Percentiles rank a stretch among this genome's conserved stretches.
These are phyloP conservation scores for Yponomeuta plumbellus DNA, from an alignment of 2,888 invertebrate genomes.

Conservation along the genomic window DNA sequence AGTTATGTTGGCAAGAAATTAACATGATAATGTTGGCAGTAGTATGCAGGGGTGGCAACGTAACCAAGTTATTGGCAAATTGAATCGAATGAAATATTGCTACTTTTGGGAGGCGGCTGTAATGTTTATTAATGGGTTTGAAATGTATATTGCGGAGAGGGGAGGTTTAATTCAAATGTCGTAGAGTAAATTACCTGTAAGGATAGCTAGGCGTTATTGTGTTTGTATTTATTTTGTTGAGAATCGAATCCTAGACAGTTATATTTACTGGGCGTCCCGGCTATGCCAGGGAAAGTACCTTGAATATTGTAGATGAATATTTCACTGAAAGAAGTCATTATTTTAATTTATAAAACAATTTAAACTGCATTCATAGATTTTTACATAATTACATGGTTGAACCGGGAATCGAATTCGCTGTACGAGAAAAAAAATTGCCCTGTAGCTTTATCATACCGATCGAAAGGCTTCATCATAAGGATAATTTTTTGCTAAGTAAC, in stretches of 20 bases:
- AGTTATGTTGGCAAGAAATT: not conserved
- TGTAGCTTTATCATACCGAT: no score
- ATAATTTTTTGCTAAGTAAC: no score
- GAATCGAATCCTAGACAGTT: not conserved
- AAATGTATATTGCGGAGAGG: not conserved
- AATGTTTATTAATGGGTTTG: constrained; percentile 9
- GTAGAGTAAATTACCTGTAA: not conserved
- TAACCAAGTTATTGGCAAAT: constrained; percentile 62
- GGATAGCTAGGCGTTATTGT: not conserved
- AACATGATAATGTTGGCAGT: constrained; percentile 54
- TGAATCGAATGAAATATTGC: constrained; percentile 71
- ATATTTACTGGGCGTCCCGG: no score
- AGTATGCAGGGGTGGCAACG: constrained; percentile 43
- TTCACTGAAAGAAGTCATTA: no score
- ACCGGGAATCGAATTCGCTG: no score
- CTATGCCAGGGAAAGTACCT: no score
- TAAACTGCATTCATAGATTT: no score
- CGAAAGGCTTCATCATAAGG: no score
- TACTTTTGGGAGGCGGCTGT: constrained; percentile 30
- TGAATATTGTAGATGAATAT: no score
- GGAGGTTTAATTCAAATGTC: not conserved
- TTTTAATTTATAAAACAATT: no score
- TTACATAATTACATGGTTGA: no score
- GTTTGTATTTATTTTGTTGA: not conserved
- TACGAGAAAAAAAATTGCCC: no score